phyloP scores from a whole-genome alignment of 64 coral and sea anemone species.

The Stichodactyla helianthus region DNA sequence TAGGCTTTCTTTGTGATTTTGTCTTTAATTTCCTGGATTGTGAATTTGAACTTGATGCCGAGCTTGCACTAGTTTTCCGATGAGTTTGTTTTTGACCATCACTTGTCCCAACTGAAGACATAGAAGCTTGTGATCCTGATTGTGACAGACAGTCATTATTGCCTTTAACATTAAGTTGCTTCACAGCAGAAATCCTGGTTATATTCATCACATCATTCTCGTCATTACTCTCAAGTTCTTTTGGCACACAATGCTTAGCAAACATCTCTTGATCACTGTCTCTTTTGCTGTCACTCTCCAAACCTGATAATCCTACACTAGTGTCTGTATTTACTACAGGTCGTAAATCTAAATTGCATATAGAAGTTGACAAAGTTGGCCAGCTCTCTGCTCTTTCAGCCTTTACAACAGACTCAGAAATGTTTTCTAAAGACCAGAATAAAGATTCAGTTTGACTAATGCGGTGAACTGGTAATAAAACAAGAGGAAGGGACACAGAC shows the following conservation, averaged over 20 bases:
- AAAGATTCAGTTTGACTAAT: conserved; percentile 16
- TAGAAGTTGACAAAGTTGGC: conserved; percentile 12
- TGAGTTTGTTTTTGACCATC: conserved; percentile 20
- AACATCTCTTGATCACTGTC: neutral
- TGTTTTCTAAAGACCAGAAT: conserved; percentile 7
- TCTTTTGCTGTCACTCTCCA: neutral
- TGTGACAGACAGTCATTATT: neutral
- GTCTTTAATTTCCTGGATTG: conserved; percentile 15
- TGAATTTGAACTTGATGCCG: neutral
- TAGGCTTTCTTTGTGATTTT: conserved; percentile 15
- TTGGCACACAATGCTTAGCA: neutral
- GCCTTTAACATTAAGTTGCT: neutral
- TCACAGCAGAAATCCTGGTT: neutral
- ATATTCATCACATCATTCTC: neutral
- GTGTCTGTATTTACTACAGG: neutral
- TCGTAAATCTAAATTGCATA: conserved; percentile 1
- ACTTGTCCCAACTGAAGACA: conserved; percentile 43
- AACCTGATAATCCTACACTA: neutral
- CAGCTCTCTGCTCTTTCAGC: neutral
- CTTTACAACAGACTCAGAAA: neutral
- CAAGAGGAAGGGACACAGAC: neutral
- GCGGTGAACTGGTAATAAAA: neutral
- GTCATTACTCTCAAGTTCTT: neutral
- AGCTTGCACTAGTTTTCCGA: conserved; percentile 10
- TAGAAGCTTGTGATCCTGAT: conserved; percentile 35